Conservation (phyloP, 1,140 invertebrate genomes). For the Drosophila burlai region DNA sequence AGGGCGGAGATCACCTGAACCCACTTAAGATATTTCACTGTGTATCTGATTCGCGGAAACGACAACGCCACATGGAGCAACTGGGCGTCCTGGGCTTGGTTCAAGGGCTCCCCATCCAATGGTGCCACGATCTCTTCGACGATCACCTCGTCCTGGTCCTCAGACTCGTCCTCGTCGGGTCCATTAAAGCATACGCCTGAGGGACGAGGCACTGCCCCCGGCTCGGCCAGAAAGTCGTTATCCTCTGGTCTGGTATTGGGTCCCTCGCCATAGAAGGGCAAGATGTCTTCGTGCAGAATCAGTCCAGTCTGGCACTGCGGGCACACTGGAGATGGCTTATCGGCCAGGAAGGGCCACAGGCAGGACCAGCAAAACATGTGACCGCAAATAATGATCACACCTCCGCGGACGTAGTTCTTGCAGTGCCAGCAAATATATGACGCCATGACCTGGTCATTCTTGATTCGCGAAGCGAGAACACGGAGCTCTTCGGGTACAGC, state of each 20-base stretch:
- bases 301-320: conserved; percentile 20
- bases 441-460: neutral
- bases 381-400: conserved; percentile 59
- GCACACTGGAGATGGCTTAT: neutral
- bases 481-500: neutral
- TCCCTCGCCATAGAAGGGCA: conserved; percentile 48
- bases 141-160: neutral
- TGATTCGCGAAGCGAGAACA: neutral
- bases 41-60: neutral
- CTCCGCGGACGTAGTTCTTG: conserved; percentile 8
- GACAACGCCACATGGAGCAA: neutral
- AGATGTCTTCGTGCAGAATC: neutral
- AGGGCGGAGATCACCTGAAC: conserved; percentile 6
- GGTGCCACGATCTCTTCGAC: neutral
- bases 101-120: neutral
- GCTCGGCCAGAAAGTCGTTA: conserved; percentile 20
- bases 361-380: conserved; percentile 63
- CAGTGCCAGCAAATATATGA: conserved; percentile 40
- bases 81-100: neutral
- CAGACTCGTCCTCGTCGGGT: neutral
- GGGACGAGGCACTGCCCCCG: conserved; percentile 49
- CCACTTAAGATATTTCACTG: neutral
- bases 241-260: conserved; percentile 4
- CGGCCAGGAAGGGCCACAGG: conserved; percentile 42
- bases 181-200: conserved; percentile 33